Evolutionary conservation across 2,888 invertebrate species (phyloP).

Genomic region (Epinotia ramella): DNA sequence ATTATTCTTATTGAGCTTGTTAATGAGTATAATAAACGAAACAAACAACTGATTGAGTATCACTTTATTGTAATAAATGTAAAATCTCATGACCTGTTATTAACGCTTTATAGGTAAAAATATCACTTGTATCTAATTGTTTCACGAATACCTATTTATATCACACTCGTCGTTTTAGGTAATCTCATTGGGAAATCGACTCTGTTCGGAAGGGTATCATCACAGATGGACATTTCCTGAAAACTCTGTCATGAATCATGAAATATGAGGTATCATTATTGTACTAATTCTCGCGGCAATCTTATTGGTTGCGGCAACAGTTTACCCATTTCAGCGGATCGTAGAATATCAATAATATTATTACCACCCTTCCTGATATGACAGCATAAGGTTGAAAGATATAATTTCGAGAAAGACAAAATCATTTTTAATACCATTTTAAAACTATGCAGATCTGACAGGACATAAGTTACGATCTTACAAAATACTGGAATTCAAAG

Average conservation of each 20-base stretch:
- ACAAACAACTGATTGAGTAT: conserved; percentile 38
- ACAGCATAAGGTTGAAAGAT: not conserved
- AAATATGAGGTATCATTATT: conserved; percentile 12
- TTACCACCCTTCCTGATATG: conserved; percentile 16
- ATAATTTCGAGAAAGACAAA: not conserved
- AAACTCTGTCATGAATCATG: not conserved
- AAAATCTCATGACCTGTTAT: conserved; percentile 45
- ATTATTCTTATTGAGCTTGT: conserved; percentile 21
- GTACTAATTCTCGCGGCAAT: conserved; percentile 7
- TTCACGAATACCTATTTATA: conserved; percentile 35
- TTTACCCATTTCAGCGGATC: conserved; percentile 3
- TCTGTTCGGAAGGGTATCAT: conserved; percentile 12
- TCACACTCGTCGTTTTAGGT: conserved; percentile 25
- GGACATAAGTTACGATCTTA: conserved; percentile 25
- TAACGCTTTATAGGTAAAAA: conserved; percentile 41
- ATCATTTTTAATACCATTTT: not conserved
- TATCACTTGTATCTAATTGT: conserved; percentile 41
- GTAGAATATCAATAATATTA: not conserved
- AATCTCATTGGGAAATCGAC: conserved; percentile 23
- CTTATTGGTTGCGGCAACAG: not conserved
- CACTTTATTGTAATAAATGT: conserved; percentile 46
- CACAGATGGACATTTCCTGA: not conserved
- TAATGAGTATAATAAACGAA: conserved; percentile 23
- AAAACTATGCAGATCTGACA: conserved; percentile 25
- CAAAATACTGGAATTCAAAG: conserved; percentile 38